Conservation (phyloP, 2,113 vertebrate species). For the Furnarius figulus region DNA sequence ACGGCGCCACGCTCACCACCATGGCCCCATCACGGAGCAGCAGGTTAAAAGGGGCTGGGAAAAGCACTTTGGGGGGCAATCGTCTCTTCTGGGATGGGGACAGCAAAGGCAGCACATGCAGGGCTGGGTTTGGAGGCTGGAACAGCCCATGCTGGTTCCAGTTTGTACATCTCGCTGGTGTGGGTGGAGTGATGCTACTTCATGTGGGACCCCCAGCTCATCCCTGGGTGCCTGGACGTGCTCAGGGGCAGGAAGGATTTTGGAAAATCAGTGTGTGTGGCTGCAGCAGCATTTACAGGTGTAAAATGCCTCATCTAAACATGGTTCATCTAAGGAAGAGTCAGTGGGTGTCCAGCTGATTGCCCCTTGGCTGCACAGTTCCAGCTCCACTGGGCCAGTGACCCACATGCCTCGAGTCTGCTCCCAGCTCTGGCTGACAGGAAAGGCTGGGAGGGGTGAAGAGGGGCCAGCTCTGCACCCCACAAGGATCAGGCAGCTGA, state of each 20-base stretch:
- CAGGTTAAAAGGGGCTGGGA: neutral
- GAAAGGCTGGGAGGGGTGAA: neutral
- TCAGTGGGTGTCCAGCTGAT: neutral
- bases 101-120: neutral
- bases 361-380: accelerated
- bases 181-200: neutral
- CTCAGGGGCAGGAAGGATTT: neutral
- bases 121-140: accelerated
- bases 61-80: accelerated
- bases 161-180: neutral
- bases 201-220: neutral
- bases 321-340: neutral
- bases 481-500: accelerated
- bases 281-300: accelerated
- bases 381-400: neutral
- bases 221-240: neutral
- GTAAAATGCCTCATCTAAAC: no score
- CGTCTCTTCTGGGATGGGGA: neutral
- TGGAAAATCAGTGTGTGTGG: accelerated
- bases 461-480: neutral
- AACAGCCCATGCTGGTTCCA: accelerated
- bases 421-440: neutral
- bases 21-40: neutral
- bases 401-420: accelerated
- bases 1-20: neutral